Base-by-base conservation (phyloP, 1,140 invertebrate genomes). In the Drosophila grimshawi region DNA sequence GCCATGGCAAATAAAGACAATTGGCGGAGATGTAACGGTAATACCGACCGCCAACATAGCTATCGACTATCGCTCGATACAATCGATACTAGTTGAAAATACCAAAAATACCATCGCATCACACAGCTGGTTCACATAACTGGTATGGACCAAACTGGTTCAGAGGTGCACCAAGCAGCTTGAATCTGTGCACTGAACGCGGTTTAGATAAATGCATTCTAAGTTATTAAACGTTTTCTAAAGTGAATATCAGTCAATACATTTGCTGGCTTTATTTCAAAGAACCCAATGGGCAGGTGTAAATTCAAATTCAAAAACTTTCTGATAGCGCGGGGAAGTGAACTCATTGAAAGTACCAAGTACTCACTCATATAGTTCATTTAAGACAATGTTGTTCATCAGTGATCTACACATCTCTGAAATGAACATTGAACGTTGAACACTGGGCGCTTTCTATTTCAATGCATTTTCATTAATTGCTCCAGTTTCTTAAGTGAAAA, bases 401-500 rank as follows among this genome's bases (percentile, higher is more conserved):
- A 19, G 19, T 19, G 19, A 19, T 19, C 19, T 19, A 19, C 19
- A 19, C 19, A 19, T 19, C 19, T 19, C 19, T 19, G 19, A 19
- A 19, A 19, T 19, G 19, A 19, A 19, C 19, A 19, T 19, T 19
- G 19, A 19, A 49, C 55, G 11, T 19, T 33, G 11, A 10, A 33
- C 37, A 45, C 48, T 51, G 10, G 67, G 67, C 81, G 81, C 81
- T 83, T 83, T 83, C 81, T 83, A 81, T 83, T 85, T 83, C 77
- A 76, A 70, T 80, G 64, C 61, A 60, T 80, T 77, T 83, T 80
- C 68, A 80, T 85, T 66, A 68, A 68, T 79, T 85, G 80, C 73
- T 85, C 81, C 71, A 82, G 65, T 82, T 82, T 66, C 60, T 67
- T 68, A 68, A 85, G 81, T 80, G 75, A 74, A 83, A 74, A 60